Percentiles rank a stretch among this genome's conserved stretches.
phyloP scores from a whole-genome alignment of 2,888 invertebrate genomes.

The Selenia dentaria region DNA sequence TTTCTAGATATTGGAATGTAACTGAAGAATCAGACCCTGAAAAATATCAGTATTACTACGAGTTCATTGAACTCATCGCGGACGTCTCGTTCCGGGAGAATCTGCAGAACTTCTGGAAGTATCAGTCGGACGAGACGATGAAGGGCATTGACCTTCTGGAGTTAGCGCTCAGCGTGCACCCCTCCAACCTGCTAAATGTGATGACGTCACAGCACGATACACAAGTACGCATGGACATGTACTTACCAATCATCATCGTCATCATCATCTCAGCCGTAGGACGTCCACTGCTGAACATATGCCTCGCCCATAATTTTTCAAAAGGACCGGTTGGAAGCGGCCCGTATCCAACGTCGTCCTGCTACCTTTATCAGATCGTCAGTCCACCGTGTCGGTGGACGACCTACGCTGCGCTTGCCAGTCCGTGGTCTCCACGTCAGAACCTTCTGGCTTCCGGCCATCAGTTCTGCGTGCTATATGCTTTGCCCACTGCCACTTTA shows the following conservation, averaged over 20 bases:
- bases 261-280: neutral
- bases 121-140: slow-evolving; percentile 86
- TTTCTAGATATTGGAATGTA: slow-evolving; percentile 67
- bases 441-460: too few species aligned
- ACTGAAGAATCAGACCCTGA: slow-evolving; percentile 62
- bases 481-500: too few species aligned
- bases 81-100: slow-evolving; percentile 76
- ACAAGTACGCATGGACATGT: slow-evolving; percentile 44
- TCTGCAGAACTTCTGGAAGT: slow-evolving; percentile 88
- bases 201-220: slow-evolving; percentile 47
- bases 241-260: too few species aligned
- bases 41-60: slow-evolving; percentile 66
- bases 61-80: slow-evolving; percentile 69
- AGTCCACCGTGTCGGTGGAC: too few species aligned
- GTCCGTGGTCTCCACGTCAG: neutral
- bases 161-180: slow-evolving; percentile 81
- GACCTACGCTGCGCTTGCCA: too few species aligned
- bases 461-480: too few species aligned
- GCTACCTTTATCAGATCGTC: too few species aligned
- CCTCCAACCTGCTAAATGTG: slow-evolving; percentile 53
- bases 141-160: slow-evolving; percentile 83
- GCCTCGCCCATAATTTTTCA: too few species aligned
- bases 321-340: too few species aligned
- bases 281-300: too few species aligned
- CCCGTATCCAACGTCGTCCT: too few species aligned